Percentiles rank a stretch among this genome's conserved stretches.
These are phyloP conservation scores for Drosophila orosa DNA, from an alignment of 1,140 invertebrate species.

Conservation along the genomic window DNA sequence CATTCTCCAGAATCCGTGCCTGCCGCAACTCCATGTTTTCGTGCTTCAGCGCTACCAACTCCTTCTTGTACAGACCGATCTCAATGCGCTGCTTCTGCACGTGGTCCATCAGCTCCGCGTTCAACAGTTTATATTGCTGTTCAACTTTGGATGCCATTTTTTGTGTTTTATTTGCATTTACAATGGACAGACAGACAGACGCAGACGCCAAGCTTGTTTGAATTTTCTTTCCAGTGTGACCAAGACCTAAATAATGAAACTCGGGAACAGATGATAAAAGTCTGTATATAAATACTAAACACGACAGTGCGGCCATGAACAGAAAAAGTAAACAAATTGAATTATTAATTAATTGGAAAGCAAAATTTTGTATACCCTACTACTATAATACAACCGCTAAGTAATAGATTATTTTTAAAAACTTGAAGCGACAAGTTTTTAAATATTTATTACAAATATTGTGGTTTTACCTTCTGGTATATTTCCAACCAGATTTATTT, in stretches of 20 bases:
- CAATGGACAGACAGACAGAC: background rate
- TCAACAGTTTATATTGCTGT: conserved; percentile 52
- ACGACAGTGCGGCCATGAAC: background rate
- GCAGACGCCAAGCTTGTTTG: conserved; percentile 23
- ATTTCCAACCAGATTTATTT: background rate
- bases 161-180: background rate
- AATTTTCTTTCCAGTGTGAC: conserved; percentile 37
- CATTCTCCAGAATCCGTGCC: conserved; percentile 2
- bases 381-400: too few species aligned
- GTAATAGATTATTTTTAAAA: too few species aligned
- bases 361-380: too few species aligned
- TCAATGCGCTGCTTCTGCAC: conserved; percentile 53
- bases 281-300: too few species aligned
- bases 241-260: background rate
- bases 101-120: conserved; percentile 51
- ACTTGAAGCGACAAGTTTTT: too few species aligned
- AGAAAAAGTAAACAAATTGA: too few species aligned
- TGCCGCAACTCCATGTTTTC: conserved; percentile 47
- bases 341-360: too few species aligned
- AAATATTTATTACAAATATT: too few species aligned
- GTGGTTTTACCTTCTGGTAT: background rate
- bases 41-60: conserved; percentile 15
- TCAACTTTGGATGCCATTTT: conserved; percentile 32
- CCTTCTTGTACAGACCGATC: conserved; percentile 21
- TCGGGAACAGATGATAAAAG: background rate